Base-by-base conservation (phyloP, 2,113 vertebrate species). In the Uria aalge region DNA sequence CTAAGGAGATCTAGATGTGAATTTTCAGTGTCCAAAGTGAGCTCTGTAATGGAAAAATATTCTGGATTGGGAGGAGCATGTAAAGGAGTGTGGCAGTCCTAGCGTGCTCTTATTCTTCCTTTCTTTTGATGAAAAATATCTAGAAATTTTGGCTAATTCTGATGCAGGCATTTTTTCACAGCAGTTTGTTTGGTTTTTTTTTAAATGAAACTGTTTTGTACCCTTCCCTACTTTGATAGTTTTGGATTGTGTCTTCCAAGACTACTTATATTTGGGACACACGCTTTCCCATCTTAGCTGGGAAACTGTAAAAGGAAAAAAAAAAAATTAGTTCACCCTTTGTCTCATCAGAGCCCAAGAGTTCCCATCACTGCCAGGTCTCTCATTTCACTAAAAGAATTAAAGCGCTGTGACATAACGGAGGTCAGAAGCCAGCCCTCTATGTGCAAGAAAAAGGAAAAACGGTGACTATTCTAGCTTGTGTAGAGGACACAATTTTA, bases 391-490 rank as follows among this genome's bases (percentile, higher is more conserved):
- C 57, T 64, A 40, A 96, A 94, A 91, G 56, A 63, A 79, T 41
- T 34, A 13, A 64, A 71, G 11, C 2, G 1, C 13, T 73, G 15
- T 62, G 32, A 13, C 40, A 57, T 66, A 73, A 68, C 2, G 5
- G 29, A 75, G 12, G 26, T 60, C 53, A 91, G 73, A 90, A 93
- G 13, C 15, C 36, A 34, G 15, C 47, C 23, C 32, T 78, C 20
- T 67, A 16, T 24, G 43, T 3, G 15, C 36, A 45, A 79, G n/a
- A 81, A 73, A 60, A 20, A 71, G 8, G n/a, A 69, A 48, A 53
- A 79, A 45, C 0, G 0, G 18, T 23, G 15, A 22, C 36, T 59
- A 4, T 76, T 75, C 14, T 36, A 56, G 11, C 5, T 2, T 40
- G 3, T 34, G 19, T 29, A 59, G 18, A 13, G 21, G 90, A 45